These are phyloP conservation scores for Pelobates cultripes DNA, from an alignment of 2,797 vertebrate species.

Conservation along the genomic window DNA sequence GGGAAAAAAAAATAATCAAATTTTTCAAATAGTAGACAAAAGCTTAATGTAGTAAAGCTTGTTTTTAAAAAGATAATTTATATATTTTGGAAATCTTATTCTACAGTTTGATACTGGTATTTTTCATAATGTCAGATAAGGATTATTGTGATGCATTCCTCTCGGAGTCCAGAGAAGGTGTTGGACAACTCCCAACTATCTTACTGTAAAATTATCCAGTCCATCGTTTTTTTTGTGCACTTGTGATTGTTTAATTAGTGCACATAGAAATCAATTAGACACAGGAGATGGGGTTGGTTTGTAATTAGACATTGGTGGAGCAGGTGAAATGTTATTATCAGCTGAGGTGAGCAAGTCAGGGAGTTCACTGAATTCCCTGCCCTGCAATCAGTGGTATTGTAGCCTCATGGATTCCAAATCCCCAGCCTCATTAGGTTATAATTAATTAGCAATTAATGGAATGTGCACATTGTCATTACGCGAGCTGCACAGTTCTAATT, in stretches of 20 bases:
- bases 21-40: no score
- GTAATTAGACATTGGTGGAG: conserved; percentile 64
- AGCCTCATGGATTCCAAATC: conserved; percentile 38
- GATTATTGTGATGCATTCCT: no score
- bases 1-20: no score
- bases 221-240: conserved; percentile 12
- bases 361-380: conserved; percentile 31
- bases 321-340: conserved; percentile 43
- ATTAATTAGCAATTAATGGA: conserved; percentile 62
- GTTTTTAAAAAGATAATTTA: no score
- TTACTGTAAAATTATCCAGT: no score
- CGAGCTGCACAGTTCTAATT: not conserved
- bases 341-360: conserved; percentile 57
- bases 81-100: no score
- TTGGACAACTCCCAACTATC: no score
- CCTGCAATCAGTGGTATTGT: conserved; percentile 45
- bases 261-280: conserved; percentile 68
- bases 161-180: no score
- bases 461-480: conserved; percentile 30
- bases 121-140: no score
- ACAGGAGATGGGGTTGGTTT: conserved; percentile 38
- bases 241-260: conserved; percentile 68
- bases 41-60: no score
- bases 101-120: no score
- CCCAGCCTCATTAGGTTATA: conserved; percentile 38